Evolutionary conservation across 2,113 vertebrate genomes (phyloP), one percentile per base, ranked within the genome.

Genomic region (Oreotrochilus melanogaster): DNA sequence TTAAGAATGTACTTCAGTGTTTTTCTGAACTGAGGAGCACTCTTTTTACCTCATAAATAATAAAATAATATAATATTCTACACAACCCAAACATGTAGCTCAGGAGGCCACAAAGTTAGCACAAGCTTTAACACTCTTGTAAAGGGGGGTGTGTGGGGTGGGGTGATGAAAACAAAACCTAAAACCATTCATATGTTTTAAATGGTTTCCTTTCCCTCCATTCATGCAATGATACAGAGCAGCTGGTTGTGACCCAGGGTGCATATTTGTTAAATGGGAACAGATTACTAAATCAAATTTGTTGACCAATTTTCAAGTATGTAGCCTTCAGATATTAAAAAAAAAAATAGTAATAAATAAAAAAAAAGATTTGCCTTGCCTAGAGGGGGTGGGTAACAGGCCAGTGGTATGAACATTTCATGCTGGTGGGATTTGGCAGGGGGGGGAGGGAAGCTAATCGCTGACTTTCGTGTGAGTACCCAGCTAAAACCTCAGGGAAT

Each of bases 401-500:
- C 60, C 92, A 67, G 33, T 66, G 93, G 57, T 80, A 82, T 0
- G 64, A 95, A 86, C 91, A 94, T 86, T 94, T 96, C 87, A 24
- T 30, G 65, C 88, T 96, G 65, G 92, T 97, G 95, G 95, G 93
- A 93, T 93, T 97, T 96, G 92, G 87, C 11, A 18, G 60, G 28
- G 76, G 76, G 82, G 43, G 79, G 14, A 94, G 79, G 85, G 94
- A 96, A 97, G 96, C 73, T 73, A 97, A 93, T 97, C 86, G 96
- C 98, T 97, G 97, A 97, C 97, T 98, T 98, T 97, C 62, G 95
- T 75, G 91, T 97, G 97, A 97, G 92, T 96, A 98, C 97, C 98
- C 97, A 95, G 98, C 97, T 96, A 97, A 98, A 98, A 97, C 98
- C 97, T 97, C 95, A 97, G 98, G 98, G 98, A 98, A 98, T 98